Conservation (phyloP, 2,888 invertebrate species). For the Macroteleia sp. region DNA sequence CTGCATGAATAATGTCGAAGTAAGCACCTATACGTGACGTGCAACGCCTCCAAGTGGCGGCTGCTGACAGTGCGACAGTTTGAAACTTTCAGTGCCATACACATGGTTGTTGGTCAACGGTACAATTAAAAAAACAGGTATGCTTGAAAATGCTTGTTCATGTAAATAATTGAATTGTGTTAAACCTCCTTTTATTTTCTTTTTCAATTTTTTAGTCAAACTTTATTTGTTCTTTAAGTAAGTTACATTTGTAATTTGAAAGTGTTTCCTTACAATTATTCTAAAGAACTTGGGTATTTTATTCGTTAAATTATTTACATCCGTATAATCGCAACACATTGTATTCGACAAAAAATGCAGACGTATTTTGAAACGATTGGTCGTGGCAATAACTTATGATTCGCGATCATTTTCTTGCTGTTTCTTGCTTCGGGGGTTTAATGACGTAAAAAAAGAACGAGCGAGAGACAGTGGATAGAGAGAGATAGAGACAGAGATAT, state of each 20-base stretch:
- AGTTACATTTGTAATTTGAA: slow-evolving; percentile 54
- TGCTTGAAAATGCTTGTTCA: not conserved
- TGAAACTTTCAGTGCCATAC: too few species aligned
- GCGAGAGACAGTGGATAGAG: not conserved
- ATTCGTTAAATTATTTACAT: slow-evolving; percentile 56
- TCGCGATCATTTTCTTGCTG: slow-evolving; percentile 14
- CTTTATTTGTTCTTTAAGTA: slow-evolving; percentile 54
- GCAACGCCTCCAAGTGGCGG: too few species aligned
- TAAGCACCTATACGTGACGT: too few species aligned
- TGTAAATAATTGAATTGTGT: too few species aligned
- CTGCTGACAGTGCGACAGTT: too few species aligned
- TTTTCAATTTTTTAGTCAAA: slow-evolving; percentile 41
- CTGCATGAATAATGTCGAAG: too few species aligned
- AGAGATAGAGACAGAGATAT: not conserved
- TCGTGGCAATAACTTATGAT: slow-evolving; percentile 23
- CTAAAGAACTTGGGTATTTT: slow-evolving; percentile 35
- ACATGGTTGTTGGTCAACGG: too few species aligned
- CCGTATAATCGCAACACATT: slow-evolving; percentile 31
- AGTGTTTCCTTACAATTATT: slow-evolving; percentile 36
- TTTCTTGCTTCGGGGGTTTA: not conserved
- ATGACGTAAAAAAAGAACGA: slow-evolving; percentile 31
- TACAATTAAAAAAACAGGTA: slow-evolving; percentile 13
- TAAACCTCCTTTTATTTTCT: too few species aligned
- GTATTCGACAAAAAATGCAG: slow-evolving; percentile 39
- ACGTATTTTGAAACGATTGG: slow-evolving; percentile 6